These are phyloP conservation scores for Lasiommata megera DNA, from an alignment of 2,888 invertebrate species.

Conservation along the genomic window DNA sequence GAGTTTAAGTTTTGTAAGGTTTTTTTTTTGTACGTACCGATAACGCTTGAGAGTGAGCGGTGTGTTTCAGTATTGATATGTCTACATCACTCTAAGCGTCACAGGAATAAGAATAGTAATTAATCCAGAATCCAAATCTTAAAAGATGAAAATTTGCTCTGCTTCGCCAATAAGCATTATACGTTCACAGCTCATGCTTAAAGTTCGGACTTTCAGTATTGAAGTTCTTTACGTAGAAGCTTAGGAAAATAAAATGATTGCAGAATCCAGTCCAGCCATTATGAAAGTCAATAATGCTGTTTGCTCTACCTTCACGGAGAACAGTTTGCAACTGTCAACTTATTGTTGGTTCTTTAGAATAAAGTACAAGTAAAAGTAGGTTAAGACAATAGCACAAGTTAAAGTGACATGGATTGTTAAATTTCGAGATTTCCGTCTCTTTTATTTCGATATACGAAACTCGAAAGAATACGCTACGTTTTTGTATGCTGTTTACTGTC, in stretches of 20 bases:
- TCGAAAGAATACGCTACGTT: too few species aligned
- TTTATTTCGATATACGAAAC: not conserved
- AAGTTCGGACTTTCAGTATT: not conserved
- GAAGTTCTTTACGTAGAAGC: not conserved
- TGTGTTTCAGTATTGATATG: too few species aligned
- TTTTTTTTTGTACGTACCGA: too few species aligned
- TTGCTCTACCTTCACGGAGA: not conserved
- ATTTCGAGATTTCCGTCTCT: not conserved
- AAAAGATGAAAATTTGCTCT: too few species aligned
- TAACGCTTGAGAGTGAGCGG: too few species aligned
- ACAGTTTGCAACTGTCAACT: not conserved
- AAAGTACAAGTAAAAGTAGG: not conserved
- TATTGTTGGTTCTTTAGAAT: not conserved
- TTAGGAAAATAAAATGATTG: not conserved
- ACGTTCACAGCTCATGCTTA: not conserved
- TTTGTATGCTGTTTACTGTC: too few species aligned
- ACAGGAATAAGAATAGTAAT: too few species aligned
- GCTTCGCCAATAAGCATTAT: too few species aligned
- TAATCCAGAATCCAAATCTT: too few species aligned
- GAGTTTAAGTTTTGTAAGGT: too few species aligned
- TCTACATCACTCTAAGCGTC: too few species aligned
- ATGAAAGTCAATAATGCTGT: conserved; percentile 6
- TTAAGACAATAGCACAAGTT: not conserved
- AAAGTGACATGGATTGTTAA: not conserved
- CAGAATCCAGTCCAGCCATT: conserved; percentile 1